Base-by-base conservation (phyloP, 2,113 vertebrate genomes). In the Myiozetetes cayanensis region DNA sequence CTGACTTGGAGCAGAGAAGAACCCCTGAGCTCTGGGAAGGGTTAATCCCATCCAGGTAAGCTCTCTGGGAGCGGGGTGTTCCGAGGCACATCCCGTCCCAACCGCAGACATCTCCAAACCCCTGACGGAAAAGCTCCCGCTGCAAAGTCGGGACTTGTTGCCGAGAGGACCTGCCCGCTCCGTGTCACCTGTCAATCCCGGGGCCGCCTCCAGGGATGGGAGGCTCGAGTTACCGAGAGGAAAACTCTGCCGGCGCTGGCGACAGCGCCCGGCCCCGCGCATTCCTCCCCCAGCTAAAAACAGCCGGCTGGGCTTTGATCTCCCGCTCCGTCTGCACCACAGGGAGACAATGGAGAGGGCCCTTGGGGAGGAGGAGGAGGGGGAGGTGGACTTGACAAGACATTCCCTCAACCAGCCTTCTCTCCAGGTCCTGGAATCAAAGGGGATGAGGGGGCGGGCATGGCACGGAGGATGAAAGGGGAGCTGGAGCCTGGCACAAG, bases 141-240 rank as follows among this genome's bases (percentile, higher is more conserved):
- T 70, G 94, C 95, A 93, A 80, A 96, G 82, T 78, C 96, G 85
- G 94, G 94, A 96, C 96, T 95, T 96, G 96, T 90, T 76, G 66
- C 4, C 3, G 37, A 39, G 94, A 35, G 94, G 75, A 14, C 31
- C 85, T 70, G 93, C 73, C 82, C 3, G 93, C 93, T 91, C 63
- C 3, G 3, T 97, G 96, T 96, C 96, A 93, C 95, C 95, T 61
- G 95, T 44, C 82, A 46, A n/a, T 4, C 47, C 75, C 9, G 53
- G 53, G 49, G 86, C 18, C 53, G 85, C 93, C 94, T 10, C 59
- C 94, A 5, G 96, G 87, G 55, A 4, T 11, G 28, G 12, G 93
- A 84, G 89, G 17, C 85, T 97, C 94, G 62, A 21, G 90, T 96
- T 96, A 83, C 70, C 74, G 52, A 1, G 37, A 62, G 95, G 87